These are phyloP conservation scores for Noturus placidus DNA, from an alignment of 2,113 vertebrate species.

Conservation along the genomic window DNA sequence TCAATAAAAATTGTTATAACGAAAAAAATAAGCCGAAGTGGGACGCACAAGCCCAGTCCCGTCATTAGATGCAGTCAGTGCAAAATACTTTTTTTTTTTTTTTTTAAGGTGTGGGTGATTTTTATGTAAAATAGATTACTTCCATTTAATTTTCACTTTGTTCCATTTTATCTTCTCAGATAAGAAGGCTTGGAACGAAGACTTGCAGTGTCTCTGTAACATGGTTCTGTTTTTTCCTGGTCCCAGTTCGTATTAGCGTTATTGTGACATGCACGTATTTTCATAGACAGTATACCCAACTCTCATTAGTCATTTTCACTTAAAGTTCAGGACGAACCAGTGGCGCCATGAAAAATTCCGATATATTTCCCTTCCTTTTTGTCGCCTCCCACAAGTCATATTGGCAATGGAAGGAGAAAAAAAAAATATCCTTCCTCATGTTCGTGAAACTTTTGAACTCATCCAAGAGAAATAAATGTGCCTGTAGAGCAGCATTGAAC, in stretches of 20 bases:
- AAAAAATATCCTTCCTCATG: neutral
- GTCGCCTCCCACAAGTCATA: neutral
- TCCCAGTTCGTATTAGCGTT: neutral
- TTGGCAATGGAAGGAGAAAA: neutral
- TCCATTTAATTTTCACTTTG: too few species aligned
- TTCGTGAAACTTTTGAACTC: neutral
- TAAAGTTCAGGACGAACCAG: neutral
- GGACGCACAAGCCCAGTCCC: too few species aligned
- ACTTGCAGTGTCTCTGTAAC: neutral
- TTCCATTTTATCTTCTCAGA: too few species aligned
- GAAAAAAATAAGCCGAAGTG: too few species aligned
- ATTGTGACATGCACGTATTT: neutral
- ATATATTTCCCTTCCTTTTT: neutral
- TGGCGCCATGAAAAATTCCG: neutral
- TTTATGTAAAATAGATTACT: too few species aligned
- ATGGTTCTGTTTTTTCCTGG: neutral
- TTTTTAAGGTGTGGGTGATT: too few species aligned
- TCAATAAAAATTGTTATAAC: too few species aligned
- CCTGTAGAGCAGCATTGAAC: neutral
- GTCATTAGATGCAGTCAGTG: too few species aligned
- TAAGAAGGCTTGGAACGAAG: neutral
- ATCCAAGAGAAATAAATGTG: slow-evolving; percentile 6
- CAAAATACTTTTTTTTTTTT: too few species aligned
- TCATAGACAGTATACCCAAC: neutral
- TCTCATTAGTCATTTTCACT: neutral